Conservation (phyloP, 2,113 vertebrate genomes). For the Hystrix cristata region DNA sequence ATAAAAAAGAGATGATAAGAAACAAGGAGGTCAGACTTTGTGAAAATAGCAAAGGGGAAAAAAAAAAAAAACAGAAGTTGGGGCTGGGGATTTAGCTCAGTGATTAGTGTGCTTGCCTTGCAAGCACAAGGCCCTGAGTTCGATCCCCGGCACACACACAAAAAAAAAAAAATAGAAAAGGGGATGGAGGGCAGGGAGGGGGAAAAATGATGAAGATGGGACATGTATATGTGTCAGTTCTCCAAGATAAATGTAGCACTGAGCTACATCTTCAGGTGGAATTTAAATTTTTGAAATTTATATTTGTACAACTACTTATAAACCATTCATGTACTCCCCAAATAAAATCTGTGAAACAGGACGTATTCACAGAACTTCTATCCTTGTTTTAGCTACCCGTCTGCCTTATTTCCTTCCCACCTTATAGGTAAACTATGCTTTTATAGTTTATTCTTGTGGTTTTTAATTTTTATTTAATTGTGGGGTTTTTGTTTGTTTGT, state of each 20-base stretch:
- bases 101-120: no score
- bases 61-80: no score
- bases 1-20: background rate
- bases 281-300: background rate
- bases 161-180: background rate
- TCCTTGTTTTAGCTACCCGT: background rate
- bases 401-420: background rate
- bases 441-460: background rate
- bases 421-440: background rate
- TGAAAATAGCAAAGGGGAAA: background rate
- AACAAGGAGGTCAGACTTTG: background rate
- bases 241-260: background rate
- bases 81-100: no score
- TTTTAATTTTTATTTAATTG: no score
- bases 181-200: background rate
- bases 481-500: no score
- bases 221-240: background rate
- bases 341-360: background rate
- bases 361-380: background rate
- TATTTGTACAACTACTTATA: background rate
- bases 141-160: no score
- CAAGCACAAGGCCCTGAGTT: no score
- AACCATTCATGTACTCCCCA: conserved; percentile 29
- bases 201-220: background rate
- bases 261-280: background rate